A percentile compares a stretch with the other conserved stretches of the same genome.
Conservation (phyloP, 2,888 invertebrate genomes). For the Dasypogon diadema region DNA sequence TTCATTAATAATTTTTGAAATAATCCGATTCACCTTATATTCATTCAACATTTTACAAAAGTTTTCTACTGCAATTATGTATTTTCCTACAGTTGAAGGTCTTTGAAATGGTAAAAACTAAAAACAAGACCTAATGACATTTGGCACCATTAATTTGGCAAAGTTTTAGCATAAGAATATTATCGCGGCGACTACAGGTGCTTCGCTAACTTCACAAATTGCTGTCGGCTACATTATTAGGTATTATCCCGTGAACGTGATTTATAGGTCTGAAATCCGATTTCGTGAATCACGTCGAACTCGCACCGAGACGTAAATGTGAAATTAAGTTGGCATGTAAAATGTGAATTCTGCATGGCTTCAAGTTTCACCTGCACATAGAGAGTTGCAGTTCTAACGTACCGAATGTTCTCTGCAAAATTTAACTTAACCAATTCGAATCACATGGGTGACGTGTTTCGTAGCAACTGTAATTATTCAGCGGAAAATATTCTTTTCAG, state of each 20-base stretch:
- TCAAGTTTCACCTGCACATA: no score
- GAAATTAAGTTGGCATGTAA: no score
- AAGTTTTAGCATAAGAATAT: neutral
- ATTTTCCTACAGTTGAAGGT: no score
- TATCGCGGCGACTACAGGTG: neutral
- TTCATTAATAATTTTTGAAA: neutral
- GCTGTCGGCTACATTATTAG: constrained; percentile 5
- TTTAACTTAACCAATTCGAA: neutral
- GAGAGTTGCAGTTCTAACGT: no score
- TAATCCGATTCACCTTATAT: neutral
- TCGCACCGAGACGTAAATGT: no score
- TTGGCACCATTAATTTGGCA: neutral
- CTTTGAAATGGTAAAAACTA: neutral
- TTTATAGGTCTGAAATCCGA: constrained; percentile 15
- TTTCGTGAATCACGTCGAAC: constrained; percentile 27
- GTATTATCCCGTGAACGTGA: constrained; percentile 11
- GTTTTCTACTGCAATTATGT: no score
- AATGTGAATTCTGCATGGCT: no score
- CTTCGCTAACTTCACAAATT: neutral
- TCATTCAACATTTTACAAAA: neutral
- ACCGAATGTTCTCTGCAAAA: no score
- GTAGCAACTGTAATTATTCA: constrained; percentile 13
- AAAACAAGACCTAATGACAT: neutral
- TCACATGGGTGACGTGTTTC: constrained; percentile 10
- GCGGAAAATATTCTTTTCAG: constrained; percentile 24